These are phyloP conservation scores for Bolinopsis microptera DNA, from an alignment of 37 sponge, comb jelly and placozoan species.

Conservation along the genomic window DNA sequence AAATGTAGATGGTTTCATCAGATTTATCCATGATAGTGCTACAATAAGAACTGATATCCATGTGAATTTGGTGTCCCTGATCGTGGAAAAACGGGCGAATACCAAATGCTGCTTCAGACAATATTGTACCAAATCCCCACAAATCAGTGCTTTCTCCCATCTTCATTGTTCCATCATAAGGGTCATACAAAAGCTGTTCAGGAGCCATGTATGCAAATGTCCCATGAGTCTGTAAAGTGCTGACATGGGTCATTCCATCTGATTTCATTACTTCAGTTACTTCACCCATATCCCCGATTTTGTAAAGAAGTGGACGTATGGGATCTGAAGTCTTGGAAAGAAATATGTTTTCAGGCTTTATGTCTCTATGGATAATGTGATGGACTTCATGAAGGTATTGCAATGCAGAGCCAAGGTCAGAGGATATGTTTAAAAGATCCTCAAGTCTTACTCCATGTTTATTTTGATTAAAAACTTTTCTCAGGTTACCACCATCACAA, in stretches of 20 bases:
- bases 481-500: conserved; percentile 47
- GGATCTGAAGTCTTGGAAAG: not conserved
- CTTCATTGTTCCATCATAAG: conserved; percentile 64
- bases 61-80: conserved; percentile 60
- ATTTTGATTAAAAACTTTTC: conserved; percentile 54
- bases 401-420: conserved; percentile 22
- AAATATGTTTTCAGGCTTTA: conserved; percentile 47
- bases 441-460: conserved; percentile 21
- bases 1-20: conserved; percentile 53
- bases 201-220: conserved; percentile 63
- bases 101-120: conserved; percentile 56
- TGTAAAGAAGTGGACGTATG: conserved; percentile 9
- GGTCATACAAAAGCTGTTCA: conserved; percentile 44
- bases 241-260: conserved; percentile 58
- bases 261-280: conserved; percentile 66
- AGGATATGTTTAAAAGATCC: conserved; percentile 14
- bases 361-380: conserved; percentile 64
- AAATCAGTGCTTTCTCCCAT: conserved; percentile 65
- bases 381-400: conserved; percentile 45
- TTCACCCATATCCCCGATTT: conserved; percentile 48
- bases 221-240: conserved; percentile 43
- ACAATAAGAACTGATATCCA: conserved; percentile 29
- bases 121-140: conserved; percentile 51
- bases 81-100: conserved; percentile 52
- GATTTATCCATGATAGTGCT: conserved; percentile 35